These are phyloP conservation scores for Lepidocyrtinus sp. DNA, from an alignment of 2,888 invertebrate species.

Conservation along the genomic window DNA sequence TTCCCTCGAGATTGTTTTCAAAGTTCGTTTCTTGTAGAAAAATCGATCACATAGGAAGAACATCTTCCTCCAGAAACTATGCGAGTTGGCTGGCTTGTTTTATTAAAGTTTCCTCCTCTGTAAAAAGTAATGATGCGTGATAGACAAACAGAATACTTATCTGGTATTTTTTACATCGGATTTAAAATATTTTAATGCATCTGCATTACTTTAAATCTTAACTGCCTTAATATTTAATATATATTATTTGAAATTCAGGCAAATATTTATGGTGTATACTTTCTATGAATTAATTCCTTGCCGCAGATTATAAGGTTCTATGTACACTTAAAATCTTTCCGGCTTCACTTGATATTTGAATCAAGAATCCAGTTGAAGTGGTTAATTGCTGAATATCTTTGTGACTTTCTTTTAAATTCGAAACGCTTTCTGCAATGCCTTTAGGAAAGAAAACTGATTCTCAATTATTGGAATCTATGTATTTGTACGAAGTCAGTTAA, in stretches of 20 bases:
- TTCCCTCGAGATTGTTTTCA: conserved; percentile 64
- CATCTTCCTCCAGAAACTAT: background rate
- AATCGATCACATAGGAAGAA: conserved; percentile 61
- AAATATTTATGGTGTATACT: too few relatives aligned
- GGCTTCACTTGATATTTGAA: too few relatives aligned
- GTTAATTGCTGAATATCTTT: too few relatives aligned
- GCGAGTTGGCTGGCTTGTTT: background rate
- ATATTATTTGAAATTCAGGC: too few relatives aligned
- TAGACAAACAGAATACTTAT: background rate
- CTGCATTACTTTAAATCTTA: background rate
- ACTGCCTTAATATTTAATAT: background rate
- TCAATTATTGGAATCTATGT: background rate
- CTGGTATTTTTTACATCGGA: background rate
- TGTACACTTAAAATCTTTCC: too few relatives aligned
- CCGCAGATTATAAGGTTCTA: too few relatives aligned
- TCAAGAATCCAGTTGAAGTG: too few relatives aligned
- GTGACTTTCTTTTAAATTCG: too few relatives aligned
- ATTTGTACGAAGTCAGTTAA: background rate
- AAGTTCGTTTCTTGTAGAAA: conserved; percentile 59
- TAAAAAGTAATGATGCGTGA: too few relatives aligned
- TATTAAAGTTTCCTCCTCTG: background rate
- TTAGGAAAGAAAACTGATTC: background rate
- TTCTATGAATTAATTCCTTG: too few relatives aligned
- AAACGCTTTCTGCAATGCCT: too few relatives aligned
- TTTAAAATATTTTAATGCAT: background rate